phyloP scores from a whole-genome alignment of 1,140 invertebrate species.

The Platorchestia sp. region DNA sequence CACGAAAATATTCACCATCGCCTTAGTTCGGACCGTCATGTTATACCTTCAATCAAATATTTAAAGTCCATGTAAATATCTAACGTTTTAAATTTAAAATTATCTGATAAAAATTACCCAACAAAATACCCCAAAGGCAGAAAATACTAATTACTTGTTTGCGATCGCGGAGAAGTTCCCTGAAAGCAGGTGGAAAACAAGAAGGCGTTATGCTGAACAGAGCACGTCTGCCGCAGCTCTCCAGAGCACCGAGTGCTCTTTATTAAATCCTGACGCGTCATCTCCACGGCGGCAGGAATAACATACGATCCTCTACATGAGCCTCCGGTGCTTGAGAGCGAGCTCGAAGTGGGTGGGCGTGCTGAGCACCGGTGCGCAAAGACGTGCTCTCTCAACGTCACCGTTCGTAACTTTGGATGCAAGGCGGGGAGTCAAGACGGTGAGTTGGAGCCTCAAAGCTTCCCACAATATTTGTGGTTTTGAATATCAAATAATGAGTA shows the following conservation, averaged over 20 bases:
- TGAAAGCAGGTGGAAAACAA: background rate
- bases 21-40: background rate
- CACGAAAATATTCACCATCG: background rate
- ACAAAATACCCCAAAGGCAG: background rate
- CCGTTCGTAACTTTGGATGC: background rate
- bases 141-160: background rate
- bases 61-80: background rate
- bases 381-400: background rate
- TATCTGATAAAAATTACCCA: background rate
- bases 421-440: background rate
- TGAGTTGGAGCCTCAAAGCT: background rate
- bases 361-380: background rate
- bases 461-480: background rate
- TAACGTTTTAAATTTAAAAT: background rate
- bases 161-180: background rate
- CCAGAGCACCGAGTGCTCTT: background rate
- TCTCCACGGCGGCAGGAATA: background rate
- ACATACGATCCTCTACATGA: background rate
- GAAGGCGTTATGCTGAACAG: background rate
- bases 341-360: background rate
- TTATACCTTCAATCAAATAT: background rate
- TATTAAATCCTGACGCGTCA: background rate
- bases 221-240: background rate
- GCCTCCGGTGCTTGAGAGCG: background rate
- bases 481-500: background rate